phyloP scores from a whole-genome alignment of 2,797 vertebrate genomes.

The Sparus aurata region DNA sequence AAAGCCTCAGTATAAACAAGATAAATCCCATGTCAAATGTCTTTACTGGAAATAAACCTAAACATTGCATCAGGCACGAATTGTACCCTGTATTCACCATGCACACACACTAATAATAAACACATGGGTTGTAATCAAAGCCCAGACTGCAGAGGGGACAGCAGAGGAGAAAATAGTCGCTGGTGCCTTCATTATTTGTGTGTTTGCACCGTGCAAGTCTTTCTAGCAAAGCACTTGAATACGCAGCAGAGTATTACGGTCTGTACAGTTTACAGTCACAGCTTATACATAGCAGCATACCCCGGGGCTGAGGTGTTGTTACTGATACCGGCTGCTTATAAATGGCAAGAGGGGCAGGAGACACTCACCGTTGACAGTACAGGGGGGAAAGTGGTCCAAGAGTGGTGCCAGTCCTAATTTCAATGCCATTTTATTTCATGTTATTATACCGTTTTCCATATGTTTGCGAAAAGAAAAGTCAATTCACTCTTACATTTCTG shows the following conservation, averaged over 20 bases:
- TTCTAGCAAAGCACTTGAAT: conserved; percentile 67
- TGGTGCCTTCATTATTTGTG: conserved; percentile 43
- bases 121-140: conserved; percentile 59
- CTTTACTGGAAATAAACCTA: conserved; percentile 6
- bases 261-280: conserved; percentile 62
- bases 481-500: background rate
- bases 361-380: conserved; percentile 44
- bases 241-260: conserved; percentile 57
- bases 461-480: background rate
- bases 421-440: background rate
- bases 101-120: conserved; percentile 59
- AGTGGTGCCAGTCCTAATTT: background rate
- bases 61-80: conserved; percentile 17
- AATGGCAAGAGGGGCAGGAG: conserved; percentile 68
- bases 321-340: conserved; percentile 77
- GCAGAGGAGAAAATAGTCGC: conserved; percentile 30
- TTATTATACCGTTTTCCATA: no score
- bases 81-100: background rate
- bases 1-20: background rate
- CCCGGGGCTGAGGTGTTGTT: conserved; percentile 74
- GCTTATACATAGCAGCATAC: conserved; percentile 81
- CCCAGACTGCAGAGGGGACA: conserved; percentile 20
- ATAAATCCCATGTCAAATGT: background rate
- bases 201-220: conserved; percentile 50
- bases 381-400: conserved; percentile 9